phyloP scores from a whole-genome alignment of 2,797 vertebrate species.

The Halcyon chelicuti region DNA sequence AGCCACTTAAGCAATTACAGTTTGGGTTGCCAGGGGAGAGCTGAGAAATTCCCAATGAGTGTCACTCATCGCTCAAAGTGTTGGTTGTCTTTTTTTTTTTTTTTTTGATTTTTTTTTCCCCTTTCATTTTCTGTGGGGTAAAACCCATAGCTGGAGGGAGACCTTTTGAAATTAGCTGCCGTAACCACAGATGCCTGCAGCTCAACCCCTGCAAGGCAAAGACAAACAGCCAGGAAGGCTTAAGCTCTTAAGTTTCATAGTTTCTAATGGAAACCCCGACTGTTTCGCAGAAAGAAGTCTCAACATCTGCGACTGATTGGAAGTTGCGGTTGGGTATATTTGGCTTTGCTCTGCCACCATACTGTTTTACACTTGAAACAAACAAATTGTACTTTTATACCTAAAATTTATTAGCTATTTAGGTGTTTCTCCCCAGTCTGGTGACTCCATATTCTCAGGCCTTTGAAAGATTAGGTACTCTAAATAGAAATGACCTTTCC shows the following conservation, averaged over 20 bases:
- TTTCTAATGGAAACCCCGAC: fast-evolving
- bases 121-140: neutral
- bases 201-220: neutral
- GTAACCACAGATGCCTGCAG: neutral
- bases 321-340: neutral
- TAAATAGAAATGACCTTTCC: neutral
- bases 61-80: neutral
- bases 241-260: neutral
- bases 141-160: neutral
- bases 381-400: neutral
- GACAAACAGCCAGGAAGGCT: neutral
- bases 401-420: neutral
- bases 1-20: neutral
- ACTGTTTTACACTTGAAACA: neutral
- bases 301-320: fast-evolving
- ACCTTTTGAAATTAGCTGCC: neutral
- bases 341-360: neutral
- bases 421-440: neutral
- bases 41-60: neutral
- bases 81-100: neutral
- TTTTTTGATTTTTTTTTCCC: neutral
- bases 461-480: neutral
- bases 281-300: neutral
- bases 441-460: neutral
- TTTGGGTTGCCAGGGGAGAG: neutral